These are phyloP conservation scores for Phoxinus dragarum DNA, from an alignment of 2,797 vertebrate genomes.

Conservation along the genomic window DNA sequence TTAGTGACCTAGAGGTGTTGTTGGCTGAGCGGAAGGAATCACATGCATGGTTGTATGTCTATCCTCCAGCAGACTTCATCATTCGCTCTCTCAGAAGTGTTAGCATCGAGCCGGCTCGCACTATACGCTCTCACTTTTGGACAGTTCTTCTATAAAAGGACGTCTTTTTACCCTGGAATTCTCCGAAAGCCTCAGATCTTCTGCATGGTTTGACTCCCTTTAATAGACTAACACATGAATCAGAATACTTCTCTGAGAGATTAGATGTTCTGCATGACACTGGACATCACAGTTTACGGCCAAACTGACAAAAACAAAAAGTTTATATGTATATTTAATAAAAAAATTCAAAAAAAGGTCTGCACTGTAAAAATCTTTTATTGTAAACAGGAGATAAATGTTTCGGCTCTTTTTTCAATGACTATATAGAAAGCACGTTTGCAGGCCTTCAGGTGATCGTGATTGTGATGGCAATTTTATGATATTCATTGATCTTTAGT, in stretches of 20 bases:
- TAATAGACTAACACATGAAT: background rate
- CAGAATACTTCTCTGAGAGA: background rate
- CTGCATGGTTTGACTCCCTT: constrained; percentile 25
- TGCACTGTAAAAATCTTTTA: too few relatives aligned
- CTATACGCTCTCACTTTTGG: background rate
- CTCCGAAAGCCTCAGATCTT: constrained; percentile 8
- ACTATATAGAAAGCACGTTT: too few relatives aligned
- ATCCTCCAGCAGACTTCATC: constrained; percentile 11
- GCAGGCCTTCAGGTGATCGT: too few relatives aligned
- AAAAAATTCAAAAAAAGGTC: too few relatives aligned
- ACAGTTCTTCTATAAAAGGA: constrained; percentile 26
- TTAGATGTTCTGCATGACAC: background rate
- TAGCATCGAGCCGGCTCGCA: background rate
- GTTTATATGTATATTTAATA: background rate
- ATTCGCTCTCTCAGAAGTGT: background rate
- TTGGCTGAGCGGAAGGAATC: constrained; percentile 25
- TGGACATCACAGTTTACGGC: background rate
- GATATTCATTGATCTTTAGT: too few relatives aligned
- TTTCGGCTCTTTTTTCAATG: too few relatives aligned
- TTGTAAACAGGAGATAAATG: too few relatives aligned
- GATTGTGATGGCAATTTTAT: too few relatives aligned
- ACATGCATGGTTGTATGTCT: constrained; percentile 42
- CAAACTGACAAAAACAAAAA: background rate
- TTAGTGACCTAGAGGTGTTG: constrained; percentile 43
- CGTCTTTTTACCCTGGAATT: constrained; percentile 11